Evolutionary conservation across 2,113 vertebrate species (phyloP).

Genomic region (Dissostichus mawsoni): DNA sequence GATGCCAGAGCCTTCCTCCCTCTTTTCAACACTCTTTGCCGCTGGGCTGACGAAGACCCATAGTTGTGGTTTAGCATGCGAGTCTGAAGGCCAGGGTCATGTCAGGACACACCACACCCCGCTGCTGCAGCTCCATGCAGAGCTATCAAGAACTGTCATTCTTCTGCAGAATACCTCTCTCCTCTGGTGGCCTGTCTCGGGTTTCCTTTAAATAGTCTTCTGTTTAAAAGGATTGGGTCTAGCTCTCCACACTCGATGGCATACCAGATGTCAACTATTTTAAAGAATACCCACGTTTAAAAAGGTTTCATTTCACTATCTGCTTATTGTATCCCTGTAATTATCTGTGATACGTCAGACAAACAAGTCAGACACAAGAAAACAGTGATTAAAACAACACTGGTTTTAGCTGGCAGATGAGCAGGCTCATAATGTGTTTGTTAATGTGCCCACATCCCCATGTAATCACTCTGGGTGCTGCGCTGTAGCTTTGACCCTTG

Average conservation of each 20-base stretch:
- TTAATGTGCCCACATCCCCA: slow-evolving; percentile 41
- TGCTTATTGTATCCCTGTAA: not conserved
- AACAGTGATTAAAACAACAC: slow-evolving; percentile 5
- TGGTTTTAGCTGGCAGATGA: slow-evolving; percentile 9
- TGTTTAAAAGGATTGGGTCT: slow-evolving; percentile 38
- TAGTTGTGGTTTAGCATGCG: slow-evolving; percentile 68
- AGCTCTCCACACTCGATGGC: slow-evolving; percentile 2
- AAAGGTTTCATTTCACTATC: slow-evolving; percentile 6
- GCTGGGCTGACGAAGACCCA: slow-evolving; percentile 48
- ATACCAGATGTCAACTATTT: slow-evolving; percentile 30
- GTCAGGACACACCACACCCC: slow-evolving; percentile 71
- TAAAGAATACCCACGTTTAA: slow-evolving; percentile 19
- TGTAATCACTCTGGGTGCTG: slow-evolving; percentile 49
- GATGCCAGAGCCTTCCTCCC: slow-evolving; percentile 27
- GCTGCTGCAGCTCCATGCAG: slow-evolving; percentile 28
- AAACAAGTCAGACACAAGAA: slow-evolving; percentile 5
- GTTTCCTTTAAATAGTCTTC: slow-evolving; percentile 41
- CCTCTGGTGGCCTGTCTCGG: slow-evolving; percentile 43
- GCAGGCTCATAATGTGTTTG: slow-evolving; percentile 37
- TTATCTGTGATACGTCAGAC: slow-evolving; percentile 10
- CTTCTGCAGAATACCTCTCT: slow-evolving; percentile 36
- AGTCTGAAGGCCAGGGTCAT: slow-evolving; percentile 60
- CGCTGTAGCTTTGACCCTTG: slow-evolving; percentile 57
- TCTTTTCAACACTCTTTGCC: slow-evolving; percentile 49
- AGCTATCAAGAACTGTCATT: slow-evolving; percentile 61